These are phyloP conservation scores for Dinocampus coccinellae DNA, from an alignment of 2,888 invertebrate genomes.

Conservation along the genomic window DNA sequence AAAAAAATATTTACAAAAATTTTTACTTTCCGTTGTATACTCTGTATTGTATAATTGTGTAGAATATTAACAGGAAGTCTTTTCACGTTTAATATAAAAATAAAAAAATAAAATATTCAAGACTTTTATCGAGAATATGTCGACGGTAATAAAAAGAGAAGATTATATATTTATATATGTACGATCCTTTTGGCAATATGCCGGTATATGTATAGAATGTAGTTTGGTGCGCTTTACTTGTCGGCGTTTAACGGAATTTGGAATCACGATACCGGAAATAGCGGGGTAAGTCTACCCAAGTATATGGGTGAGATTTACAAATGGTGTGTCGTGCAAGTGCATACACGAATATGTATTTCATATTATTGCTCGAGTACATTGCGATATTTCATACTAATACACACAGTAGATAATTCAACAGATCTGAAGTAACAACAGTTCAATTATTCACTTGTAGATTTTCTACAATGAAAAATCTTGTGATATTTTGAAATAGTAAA, in stretches of 20 bases:
- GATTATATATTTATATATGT: too few relatives aligned
- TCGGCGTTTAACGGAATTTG: neutral
- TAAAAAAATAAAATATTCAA: too few relatives aligned
- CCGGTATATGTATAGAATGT: neutral
- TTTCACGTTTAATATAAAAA: neutral
- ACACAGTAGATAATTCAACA: neutral
- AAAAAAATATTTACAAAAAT: too few relatives aligned
- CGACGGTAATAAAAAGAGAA: neutral
- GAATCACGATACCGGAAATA: neutral
- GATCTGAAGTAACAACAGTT: neutral
- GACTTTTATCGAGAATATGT: neutral
- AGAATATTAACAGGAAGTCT: neutral
- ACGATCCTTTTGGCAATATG: neutral
- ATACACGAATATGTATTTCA: neutral
- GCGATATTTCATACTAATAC: too few relatives aligned
- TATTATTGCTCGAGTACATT: too few relatives aligned
- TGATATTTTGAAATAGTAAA: too few relatives aligned
- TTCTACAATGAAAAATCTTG: neutral
- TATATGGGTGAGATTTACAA: neutral
- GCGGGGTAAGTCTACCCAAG: neutral
- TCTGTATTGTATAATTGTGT: neutral
- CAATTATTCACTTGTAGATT: neutral
- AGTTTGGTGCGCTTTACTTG: neutral
- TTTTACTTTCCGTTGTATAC: too few relatives aligned
- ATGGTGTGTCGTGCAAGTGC: neutral